A percentile compares a stretch with the other conserved stretches of the same genome.
Evolutionary conservation across 2,888 invertebrate genomes (phyloP).

Genomic region (Trileptium ribeirensis): DNA sequence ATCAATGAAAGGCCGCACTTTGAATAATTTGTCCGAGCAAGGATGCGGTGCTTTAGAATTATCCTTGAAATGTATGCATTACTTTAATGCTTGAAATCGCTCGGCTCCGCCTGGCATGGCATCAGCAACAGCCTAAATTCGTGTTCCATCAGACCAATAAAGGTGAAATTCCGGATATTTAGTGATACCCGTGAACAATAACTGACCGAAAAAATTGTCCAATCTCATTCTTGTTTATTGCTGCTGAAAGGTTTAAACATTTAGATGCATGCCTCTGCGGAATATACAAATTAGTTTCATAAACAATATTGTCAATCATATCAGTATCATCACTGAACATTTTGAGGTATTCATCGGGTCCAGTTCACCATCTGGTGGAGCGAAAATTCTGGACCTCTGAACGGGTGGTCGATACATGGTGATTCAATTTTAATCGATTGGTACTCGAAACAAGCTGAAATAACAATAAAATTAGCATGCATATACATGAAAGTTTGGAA

Average conservation of each 20-base stretch:
- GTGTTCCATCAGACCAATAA: not conserved
- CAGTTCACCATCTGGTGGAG: not conserved
- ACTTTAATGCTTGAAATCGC: not conserved
- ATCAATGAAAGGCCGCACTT: not conserved
- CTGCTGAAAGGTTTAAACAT: not conserved
- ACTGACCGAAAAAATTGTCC: not conserved
- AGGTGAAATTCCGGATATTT: not conserved
- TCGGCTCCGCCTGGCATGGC: not conserved
- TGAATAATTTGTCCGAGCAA: not conserved
- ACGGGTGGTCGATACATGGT: not conserved
- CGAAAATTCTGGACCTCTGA: not conserved
- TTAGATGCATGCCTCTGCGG: not conserved
- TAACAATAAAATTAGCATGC: too few species aligned
- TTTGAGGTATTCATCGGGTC: not conserved
- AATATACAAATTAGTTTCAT: not conserved
- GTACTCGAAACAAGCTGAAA: too few species aligned
- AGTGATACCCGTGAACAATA: not conserved
- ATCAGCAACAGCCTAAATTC: not conserved
- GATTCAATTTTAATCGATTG: not conserved
- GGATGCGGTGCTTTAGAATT: not conserved
- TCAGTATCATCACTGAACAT: not conserved
- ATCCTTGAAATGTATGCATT: not conserved
- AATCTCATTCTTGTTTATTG: not conserved
- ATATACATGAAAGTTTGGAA: too few species aligned
- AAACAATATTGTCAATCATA: not conserved